phyloP scores from a whole-genome alignment of 2,888 invertebrate genomes.

The Macrosoma leucophasiata region DNA sequence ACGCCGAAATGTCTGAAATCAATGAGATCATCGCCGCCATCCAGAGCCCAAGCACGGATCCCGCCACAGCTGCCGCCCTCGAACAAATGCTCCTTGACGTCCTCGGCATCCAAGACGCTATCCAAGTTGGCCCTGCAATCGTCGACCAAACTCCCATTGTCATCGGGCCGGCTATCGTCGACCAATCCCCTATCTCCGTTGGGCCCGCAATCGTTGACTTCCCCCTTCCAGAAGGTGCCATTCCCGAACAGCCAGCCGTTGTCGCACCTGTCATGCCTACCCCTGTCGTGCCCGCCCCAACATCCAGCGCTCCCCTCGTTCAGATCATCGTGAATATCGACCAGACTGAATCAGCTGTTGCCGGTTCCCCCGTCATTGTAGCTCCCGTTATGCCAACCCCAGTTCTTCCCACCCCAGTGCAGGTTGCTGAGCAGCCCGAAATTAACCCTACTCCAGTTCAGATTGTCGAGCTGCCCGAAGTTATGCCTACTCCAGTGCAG shows the following conservation, averaged over 20 bases:
- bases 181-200: slow-evolving; percentile 14
- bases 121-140: slow-evolving; percentile 17
- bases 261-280: slow-evolving; percentile 17
- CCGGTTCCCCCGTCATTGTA: slow-evolving; percentile 20
- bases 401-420: slow-evolving; percentile 18
- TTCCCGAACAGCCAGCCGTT: no score
- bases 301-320: slow-evolving; percentile 27
- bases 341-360: slow-evolving; percentile 2
- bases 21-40: slow-evolving; percentile 30
- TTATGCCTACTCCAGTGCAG: slow-evolving; percentile 28
- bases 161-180: slow-evolving; percentile 17
- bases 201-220: slow-evolving; percentile 19
- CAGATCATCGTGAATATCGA: slow-evolving; percentile 30
- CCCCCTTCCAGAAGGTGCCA: slow-evolving; percentile 1
- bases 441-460: slow-evolving; percentile 12
- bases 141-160: slow-evolving; percentile 19
- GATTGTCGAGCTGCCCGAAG: slow-evolving; percentile 21
- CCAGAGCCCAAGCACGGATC: slow-evolving; percentile 36
- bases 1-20: slow-evolving; percentile 22
- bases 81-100: slow-evolving; percentile 28
- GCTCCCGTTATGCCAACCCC: slow-evolving; percentile 20
- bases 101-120: slow-evolving; percentile 22
- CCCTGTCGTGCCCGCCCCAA: slow-evolving; percentile 27
- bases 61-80: slow-evolving; percentile 32
- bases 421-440: slow-evolving; percentile 13